Evolutionary conservation across 1,140 invertebrate genomes (phyloP).

Genomic region (Heterodera schachtii): DNA sequence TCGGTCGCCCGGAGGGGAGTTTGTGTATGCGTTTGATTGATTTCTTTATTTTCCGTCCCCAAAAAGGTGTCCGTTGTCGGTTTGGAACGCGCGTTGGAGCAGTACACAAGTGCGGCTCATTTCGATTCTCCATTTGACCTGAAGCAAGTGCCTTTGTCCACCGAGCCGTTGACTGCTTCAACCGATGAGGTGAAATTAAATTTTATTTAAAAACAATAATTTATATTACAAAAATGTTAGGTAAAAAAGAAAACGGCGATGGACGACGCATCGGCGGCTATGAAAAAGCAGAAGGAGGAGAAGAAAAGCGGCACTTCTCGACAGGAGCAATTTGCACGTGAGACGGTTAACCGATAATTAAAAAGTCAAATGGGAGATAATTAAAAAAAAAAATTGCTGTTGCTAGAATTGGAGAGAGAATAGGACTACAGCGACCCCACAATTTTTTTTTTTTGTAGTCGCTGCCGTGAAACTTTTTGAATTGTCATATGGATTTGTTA

Average conservation of each 20-base stretch:
- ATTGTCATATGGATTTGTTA: too few species aligned
- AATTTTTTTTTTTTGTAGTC: too few species aligned
- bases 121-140: constrained; percentile 80
- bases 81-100: constrained; percentile 81
- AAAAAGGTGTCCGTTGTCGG: constrained; percentile 78
- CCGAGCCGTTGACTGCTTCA: constrained; percentile 67
- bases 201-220: too few species aligned
- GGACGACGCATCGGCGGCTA: constrained; percentile 25
- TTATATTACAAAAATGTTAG: not conserved
- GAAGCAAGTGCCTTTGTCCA: constrained; percentile 79
- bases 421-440: too few species aligned
- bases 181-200: constrained; percentile 57
- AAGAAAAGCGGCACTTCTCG: constrained; percentile 71
- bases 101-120: constrained; percentile 79
- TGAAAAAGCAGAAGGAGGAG: constrained; percentile 62
- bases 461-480: too few species aligned
- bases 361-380: too few species aligned
- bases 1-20: too few species aligned
- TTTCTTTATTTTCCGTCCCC: too few species aligned
- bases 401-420: too few species aligned
- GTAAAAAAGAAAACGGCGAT: constrained; percentile 54
- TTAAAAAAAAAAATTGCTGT: too few species aligned
- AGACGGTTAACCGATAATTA: constrained; percentile 18
- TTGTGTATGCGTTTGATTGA: too few species aligned
- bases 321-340: constrained; percentile 80